Conservation (phyloP, 2,113 vertebrate species). For the Ceuthmochares aereus region DNA sequence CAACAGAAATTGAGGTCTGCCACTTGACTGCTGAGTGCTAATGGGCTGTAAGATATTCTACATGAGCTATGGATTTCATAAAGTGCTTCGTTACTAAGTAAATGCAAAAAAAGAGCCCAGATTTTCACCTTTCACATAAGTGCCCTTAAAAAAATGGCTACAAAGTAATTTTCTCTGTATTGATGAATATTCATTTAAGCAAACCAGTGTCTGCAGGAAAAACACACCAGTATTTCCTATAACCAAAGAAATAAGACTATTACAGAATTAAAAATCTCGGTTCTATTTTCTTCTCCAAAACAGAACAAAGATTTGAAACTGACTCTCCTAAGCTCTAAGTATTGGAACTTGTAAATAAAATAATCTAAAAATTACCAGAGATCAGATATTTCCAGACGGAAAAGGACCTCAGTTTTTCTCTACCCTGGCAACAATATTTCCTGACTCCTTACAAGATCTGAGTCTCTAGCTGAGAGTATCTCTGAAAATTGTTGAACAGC, state of each 20-base stretch:
- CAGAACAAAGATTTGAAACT: background rate
- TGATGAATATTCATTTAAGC: background rate
- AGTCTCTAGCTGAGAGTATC: background rate
- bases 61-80: background rate
- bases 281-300: background rate
- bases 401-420: background rate
- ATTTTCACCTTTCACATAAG: background rate
- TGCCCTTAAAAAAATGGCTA: background rate
- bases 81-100: background rate
- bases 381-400: background rate
- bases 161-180: background rate
- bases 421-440: background rate
- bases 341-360: background rate
- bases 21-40: background rate
- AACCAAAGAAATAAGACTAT: background rate
- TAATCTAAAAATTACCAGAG: background rate
- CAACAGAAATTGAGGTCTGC: conserved; percentile 8
- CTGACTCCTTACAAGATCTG: background rate
- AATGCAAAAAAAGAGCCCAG: background rate
- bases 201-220: background rate
- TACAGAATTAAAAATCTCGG: background rate
- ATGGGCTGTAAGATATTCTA: background rate
- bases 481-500: background rate
- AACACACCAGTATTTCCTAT: background rate
- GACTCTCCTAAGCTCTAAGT: background rate